phyloP scores from a whole-genome alignment of 2,113 vertebrate genomes.

The Cinclus mexicanus region DNA sequence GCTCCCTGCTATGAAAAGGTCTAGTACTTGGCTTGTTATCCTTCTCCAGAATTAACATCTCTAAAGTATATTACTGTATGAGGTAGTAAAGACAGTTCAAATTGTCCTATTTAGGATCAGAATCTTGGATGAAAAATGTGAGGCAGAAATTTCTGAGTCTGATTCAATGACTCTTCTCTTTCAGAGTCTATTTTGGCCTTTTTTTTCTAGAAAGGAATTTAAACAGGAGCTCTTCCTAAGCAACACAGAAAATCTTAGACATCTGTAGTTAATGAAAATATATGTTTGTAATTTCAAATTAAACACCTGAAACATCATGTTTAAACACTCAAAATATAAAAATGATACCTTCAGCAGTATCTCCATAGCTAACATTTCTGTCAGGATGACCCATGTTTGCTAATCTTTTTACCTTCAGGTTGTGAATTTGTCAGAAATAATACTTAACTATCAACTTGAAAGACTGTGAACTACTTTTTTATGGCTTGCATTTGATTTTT shows the following conservation, averaged over 20 bases:
- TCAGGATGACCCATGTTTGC: not conserved
- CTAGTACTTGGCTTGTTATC: not conserved
- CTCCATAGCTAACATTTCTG: not conserved
- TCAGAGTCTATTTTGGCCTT: not conserved
- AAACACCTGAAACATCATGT: not conserved
- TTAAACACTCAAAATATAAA: not conserved
- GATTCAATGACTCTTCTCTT: not conserved
- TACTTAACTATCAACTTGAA: not conserved
- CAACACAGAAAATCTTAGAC: not conserved
- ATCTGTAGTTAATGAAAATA: not conserved
- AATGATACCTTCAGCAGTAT: not conserved
- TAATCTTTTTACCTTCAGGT: not conserved
- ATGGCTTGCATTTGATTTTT: not conserved
- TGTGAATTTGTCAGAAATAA: not conserved
- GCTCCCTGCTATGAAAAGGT: not conserved
- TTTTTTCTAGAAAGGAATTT: not conserved
- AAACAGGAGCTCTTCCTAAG: not conserved
- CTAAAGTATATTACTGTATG: not conserved
- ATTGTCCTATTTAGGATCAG: not conserved
- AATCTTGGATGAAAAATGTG: not conserved
- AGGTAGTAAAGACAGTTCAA: not conserved
- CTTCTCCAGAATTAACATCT: not conserved
- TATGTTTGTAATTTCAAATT: not conserved
- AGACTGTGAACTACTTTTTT: not conserved
- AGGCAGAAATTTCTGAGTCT: not conserved